Base-by-base conservation (phyloP, 2,797 vertebrate species). In the Telmatherina bonti region DNA sequence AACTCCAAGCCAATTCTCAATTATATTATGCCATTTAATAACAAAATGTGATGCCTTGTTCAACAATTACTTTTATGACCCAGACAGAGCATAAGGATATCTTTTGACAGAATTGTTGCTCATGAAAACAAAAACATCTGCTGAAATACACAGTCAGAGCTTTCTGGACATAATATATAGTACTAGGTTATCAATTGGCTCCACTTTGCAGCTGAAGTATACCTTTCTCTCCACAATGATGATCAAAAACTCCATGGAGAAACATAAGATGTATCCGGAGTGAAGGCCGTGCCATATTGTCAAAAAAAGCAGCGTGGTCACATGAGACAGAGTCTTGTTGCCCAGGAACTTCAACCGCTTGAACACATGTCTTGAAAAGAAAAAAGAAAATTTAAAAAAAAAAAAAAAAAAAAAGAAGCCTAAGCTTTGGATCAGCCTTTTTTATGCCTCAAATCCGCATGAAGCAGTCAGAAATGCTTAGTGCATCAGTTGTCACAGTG, bases 201-300 rank as follows among this genome's bases (percentile, higher is more conserved):
- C 2, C 63, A 24, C 59, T 29, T 9, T 15, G 55, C 11, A 16
- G 45, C 41, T 53, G 41, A n/a, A 49, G 22, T 81, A 0, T 79
- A 99, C 98, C 97, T 97, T 95, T 94, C 92, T 95, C 87, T 99
- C 98, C 70, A 97, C 95, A 1, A 92, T 93, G 75, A 99, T 95
- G 67, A 99, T 99, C 55, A 99, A 93, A 88, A 97, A 93, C 91
- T 99, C 98, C 96, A 99, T 95, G 49, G 97, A 96, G 93, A 99
- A 99, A 91, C 97, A 99, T 77, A 99, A 57, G 85, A 98, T 74
- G 93, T 99, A 99, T 58, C 97, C 98, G 0, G 97, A 99, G 90
- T 99, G 97, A 51, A 98, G 94, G 59, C 98, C 98, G 0, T 99
- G 98, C 98, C 98, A 99, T 79, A 98, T 62, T 2, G 97, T 94